Conservation (phyloP, 2,888 invertebrate species). For the Drosophila silvestris region DNA sequence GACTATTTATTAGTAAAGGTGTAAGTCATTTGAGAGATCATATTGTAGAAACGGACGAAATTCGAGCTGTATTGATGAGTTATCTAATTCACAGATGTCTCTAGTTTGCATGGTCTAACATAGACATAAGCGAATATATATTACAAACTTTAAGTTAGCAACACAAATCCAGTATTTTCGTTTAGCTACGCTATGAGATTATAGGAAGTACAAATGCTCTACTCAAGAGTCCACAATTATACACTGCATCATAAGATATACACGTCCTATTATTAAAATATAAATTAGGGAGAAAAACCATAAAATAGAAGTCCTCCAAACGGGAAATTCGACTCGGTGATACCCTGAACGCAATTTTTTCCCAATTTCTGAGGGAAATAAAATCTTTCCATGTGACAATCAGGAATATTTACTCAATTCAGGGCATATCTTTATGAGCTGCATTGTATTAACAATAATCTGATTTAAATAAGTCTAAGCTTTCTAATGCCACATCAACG, state of each 20-base stretch:
- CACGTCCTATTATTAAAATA: neutral
- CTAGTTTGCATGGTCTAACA: neutral
- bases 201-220: neutral
- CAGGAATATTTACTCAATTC: neutral
- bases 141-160: neutral
- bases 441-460: neutral
- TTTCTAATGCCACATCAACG: slow-evolving; percentile 2
- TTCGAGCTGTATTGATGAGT: neutral
- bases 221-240: neutral
- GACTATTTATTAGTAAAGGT: neutral
- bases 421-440: neutral
- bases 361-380: neutral
- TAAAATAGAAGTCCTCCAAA: neutral
- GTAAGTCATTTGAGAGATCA: neutral
- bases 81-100: rapidly evolving
- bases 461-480: neutral
- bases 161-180: no score
- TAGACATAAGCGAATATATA: neutral
- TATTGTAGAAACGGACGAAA: neutral
- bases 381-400: neutral
- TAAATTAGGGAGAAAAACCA: neutral
- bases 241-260: rapidly evolving
- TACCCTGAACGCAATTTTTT: neutral
- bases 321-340: neutral
- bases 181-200: neutral